These are phyloP conservation scores for Dorcus hopei DNA, from an alignment of 2,888 invertebrate genomes.

Conservation along the genomic window DNA sequence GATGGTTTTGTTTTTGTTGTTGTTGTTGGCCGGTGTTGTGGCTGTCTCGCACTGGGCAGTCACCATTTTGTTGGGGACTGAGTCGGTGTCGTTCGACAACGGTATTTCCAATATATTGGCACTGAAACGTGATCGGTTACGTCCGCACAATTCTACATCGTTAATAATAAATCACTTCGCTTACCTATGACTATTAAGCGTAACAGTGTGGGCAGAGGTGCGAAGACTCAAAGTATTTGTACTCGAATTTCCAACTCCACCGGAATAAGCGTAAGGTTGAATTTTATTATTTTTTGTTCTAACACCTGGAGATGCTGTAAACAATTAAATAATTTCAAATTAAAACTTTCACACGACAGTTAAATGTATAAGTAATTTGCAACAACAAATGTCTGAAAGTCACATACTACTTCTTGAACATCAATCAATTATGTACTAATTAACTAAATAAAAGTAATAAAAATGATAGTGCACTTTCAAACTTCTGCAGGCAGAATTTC, in stretches of 20 bases:
- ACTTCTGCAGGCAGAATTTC: too few species aligned
- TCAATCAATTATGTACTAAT: too few species aligned
- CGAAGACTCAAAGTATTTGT: conserved; percentile 43
- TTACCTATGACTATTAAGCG: conserved; percentile 63
- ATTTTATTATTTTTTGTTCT: conserved; percentile 44
- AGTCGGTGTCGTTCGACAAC: conserved; percentile 39
- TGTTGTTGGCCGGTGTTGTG: conserved; percentile 36
- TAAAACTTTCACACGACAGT: background rate
- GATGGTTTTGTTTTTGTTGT: conserved; percentile 47
- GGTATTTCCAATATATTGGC: conserved; percentile 50
- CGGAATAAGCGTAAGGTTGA: conserved; percentile 44
- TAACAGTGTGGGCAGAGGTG: conserved; percentile 49
- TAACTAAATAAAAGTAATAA: too few species aligned
- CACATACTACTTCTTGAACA: too few species aligned
- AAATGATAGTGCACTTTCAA: too few species aligned
- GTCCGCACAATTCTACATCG: background rate
- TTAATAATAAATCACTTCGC: conserved; percentile 10
- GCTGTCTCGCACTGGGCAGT: conserved; percentile 35
- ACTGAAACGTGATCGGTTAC: conserved; percentile 34
- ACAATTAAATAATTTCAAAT: conserved; percentile 14
- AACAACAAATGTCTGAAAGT: too few species aligned
- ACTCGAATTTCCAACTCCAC: conserved; percentile 41
- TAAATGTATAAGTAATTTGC: background rate
- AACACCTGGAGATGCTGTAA: conserved; percentile 33
- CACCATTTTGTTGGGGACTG: conserved; percentile 38